A percentile compares a stretch with the other conserved stretches of the same genome.
phyloP scores from a whole-genome alignment of 2,888 invertebrate species.

The Limnephilus marmoratus region DNA sequence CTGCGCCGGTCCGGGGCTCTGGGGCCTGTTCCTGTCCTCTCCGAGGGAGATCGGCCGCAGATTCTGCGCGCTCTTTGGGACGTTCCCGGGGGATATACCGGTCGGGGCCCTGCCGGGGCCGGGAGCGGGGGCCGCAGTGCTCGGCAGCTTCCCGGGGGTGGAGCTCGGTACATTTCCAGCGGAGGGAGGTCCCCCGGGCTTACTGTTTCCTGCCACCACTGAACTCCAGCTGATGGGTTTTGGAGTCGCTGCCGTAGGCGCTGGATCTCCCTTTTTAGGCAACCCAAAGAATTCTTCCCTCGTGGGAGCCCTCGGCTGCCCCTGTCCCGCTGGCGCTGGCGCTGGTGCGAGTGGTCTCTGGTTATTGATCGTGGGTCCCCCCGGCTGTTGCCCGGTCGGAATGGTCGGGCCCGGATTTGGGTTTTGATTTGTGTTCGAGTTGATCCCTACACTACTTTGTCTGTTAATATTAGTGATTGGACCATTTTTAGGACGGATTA shows the following conservation, averaged over 20 bases:
- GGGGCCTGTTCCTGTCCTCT: background rate
- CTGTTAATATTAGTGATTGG: conserved; percentile 9
- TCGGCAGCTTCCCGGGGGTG: conserved; percentile 43
- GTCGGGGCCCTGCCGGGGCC: background rate
- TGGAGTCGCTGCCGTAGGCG: conserved; percentile 62
- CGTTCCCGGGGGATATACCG: conserved; percentile 66
- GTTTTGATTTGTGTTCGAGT: background rate
- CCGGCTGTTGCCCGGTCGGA: background rate
- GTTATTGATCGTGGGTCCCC: background rate
- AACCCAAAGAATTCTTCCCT: conserved; percentile 50
- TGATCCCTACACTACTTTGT: background rate
- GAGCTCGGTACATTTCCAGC: conserved; percentile 67
- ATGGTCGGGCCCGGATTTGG: conserved; percentile 33
- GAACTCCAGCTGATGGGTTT: conserved; percentile 73
- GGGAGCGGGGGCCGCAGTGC: conserved; percentile 6
- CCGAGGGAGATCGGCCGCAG: conserved; percentile 48
- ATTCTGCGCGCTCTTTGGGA: conserved; percentile 57
- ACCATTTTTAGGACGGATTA: background rate
- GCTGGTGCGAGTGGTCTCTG: conserved; percentile 10
- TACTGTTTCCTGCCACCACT: conserved; percentile 70
- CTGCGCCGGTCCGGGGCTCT: background rate
- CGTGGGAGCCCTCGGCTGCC: background rate
- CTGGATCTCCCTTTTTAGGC: conserved; percentile 34
- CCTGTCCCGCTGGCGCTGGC: background rate
- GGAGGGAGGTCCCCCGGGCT: conserved; percentile 61